These are phyloP conservation scores for Zeus faber DNA, from an alignment of 2,113 vertebrate species.

Conservation along the genomic window DNA sequence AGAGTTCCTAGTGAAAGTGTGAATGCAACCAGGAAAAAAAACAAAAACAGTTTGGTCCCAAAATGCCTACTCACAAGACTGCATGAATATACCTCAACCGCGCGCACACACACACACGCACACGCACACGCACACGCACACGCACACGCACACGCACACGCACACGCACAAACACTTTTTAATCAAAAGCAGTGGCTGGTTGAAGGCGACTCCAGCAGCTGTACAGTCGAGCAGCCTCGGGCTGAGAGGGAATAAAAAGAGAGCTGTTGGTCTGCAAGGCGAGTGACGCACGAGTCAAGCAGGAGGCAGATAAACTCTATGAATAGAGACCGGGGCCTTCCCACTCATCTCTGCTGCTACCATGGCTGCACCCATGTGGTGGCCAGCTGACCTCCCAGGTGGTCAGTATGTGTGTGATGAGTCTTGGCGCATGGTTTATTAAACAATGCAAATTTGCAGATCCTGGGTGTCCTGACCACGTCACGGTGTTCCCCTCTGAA, in stretches of 20 bases:
- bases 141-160: background rate
- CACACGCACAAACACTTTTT: background rate
- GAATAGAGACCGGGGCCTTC: conserved; percentile 25
- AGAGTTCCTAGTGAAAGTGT: too few species aligned
- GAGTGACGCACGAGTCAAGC: conserved; percentile 32
- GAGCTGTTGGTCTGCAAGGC: conserved; percentile 4
- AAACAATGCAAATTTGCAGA: conserved; percentile 34
- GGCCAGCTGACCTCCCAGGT: conserved; percentile 33
- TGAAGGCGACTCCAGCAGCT: background rate
- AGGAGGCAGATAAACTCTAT: conserved; percentile 28
- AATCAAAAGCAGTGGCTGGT: background rate
- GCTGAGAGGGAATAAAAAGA: conserved; percentile 17
- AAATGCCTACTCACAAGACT: too few species aligned
- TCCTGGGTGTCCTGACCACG: conserved; percentile 34
- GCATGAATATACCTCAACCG: too few species aligned
- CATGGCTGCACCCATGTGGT: conserved; percentile 30
- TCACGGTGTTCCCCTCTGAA: conserved; percentile 10
- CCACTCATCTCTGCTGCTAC: conserved; percentile 8
- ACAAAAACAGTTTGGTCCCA: too few species aligned
- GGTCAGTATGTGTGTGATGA: conserved; percentile 8
- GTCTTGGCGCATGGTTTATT: conserved; percentile 51
- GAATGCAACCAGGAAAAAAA: too few species aligned
- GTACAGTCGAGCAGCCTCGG: conserved; percentile 15
- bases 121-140: background rate
- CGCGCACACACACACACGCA: background rate